Conservation (phyloP, 2,888 invertebrate species). For the Mythimna loreyi region DNA sequence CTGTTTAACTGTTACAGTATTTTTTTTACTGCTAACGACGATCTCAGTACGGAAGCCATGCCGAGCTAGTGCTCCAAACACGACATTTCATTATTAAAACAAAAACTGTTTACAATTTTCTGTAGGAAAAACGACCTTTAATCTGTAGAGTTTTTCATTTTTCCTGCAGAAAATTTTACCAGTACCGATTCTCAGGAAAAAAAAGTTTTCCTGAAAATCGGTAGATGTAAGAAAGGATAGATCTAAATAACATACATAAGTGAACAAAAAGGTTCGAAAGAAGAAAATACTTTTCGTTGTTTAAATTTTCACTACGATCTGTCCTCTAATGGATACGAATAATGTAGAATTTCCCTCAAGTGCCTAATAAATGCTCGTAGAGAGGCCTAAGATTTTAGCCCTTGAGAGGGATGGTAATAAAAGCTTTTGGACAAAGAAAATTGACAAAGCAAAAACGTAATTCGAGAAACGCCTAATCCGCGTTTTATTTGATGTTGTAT, state of each 20-base stretch:
- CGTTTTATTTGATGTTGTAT: conserved; percentile 25
- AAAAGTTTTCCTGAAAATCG: not conserved
- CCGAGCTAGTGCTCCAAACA: too few relatives aligned
- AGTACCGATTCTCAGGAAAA: too few relatives aligned
- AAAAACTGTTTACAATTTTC: not conserved
- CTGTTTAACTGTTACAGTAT: too few relatives aligned
- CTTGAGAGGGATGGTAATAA: conserved; percentile 41
- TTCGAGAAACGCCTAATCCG: conserved; percentile 16
- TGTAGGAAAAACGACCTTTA: not conserved
- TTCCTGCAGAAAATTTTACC: too few relatives aligned
- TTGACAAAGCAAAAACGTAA: conserved; percentile 50
- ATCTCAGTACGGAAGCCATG: too few relatives aligned
- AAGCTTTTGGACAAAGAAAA: conserved; percentile 55
- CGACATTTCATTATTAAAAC: not conserved
- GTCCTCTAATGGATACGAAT: conserved; percentile 49
- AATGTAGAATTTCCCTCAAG: conserved; percentile 47
- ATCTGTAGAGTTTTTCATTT: too few relatives aligned
- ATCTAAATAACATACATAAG: conserved; percentile 22
- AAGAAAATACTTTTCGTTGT: conserved; percentile 32
- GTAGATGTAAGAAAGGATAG: conserved; percentile 12
- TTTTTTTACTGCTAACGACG: too few relatives aligned
- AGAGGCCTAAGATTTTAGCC: conserved; percentile 45
- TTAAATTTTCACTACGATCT: conserved; percentile 28
- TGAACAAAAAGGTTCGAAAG: conserved; percentile 26
- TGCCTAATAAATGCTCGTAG: conserved; percentile 50